Percentiles rank a stretch among this genome's conserved stretches.
Evolutionary conservation across 2,888 invertebrate genomes (phyloP).

Genomic region (Caenorhabditis auriculariae): DNA sequence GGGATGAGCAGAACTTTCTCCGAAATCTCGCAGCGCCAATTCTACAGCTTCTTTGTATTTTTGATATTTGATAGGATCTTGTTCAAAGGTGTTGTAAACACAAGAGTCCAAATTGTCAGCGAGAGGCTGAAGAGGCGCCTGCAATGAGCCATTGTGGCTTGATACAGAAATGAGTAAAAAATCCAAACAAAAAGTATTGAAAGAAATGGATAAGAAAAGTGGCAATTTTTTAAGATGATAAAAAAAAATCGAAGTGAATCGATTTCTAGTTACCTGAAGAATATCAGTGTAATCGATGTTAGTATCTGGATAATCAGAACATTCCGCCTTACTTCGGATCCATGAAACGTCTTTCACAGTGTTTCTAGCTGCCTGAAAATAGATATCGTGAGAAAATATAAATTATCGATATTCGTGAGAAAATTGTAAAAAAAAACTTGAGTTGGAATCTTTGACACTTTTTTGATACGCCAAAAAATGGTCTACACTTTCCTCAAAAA

Average conservation of each 20-base stretch:
- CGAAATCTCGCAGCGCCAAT: conserved; percentile 33
- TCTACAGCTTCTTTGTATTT: conserved; percentile 40
- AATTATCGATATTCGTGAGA: too few species aligned
- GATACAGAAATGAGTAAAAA: too few species aligned
- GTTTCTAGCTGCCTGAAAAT: conserved; percentile 9
- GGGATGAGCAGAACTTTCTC: conserved; percentile 2
- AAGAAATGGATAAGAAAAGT: too few species aligned
- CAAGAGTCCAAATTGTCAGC: conserved; percentile 91
- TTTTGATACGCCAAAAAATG: too few species aligned
- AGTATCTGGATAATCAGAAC: conserved; percentile 13
- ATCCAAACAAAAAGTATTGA: too few species aligned
- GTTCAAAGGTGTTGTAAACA: conserved; percentile 96
- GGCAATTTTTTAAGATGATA: too few species aligned
- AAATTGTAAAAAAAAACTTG: too few species aligned
- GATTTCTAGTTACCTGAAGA: conserved; percentile 34
- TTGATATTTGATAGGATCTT: conserved; percentile 88
- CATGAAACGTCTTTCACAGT: conserved; percentile 14
- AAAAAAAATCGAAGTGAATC: too few species aligned
- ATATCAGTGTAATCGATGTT: conserved; percentile 39
- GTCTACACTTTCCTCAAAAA: too few species aligned
- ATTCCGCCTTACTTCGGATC: not conserved
- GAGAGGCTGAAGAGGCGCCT: conserved; percentile 82
- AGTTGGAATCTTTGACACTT: too few species aligned
- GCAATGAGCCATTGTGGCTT: not conserved
- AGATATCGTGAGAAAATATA: not conserved